Evolutionary conservation across 2,888 invertebrate species (phyloP), one percentile per base, ranked within the genome.

Genomic region (Sepiola atlantica): DNA sequence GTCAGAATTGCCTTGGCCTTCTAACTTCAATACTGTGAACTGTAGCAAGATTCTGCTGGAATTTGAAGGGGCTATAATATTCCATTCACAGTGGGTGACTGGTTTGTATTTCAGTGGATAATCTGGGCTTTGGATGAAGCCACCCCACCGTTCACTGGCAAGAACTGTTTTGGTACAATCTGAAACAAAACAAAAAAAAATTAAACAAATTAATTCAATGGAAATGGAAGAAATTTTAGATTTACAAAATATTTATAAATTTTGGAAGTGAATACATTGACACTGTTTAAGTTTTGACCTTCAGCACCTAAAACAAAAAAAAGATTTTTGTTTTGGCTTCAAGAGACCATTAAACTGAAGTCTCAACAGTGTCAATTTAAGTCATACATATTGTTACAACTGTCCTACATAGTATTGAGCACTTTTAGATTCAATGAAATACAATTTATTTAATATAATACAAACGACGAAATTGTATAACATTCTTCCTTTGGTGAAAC

Each of bases 151-250:
- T 90, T 95, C 96, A 93, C 97, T 96, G 54, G 96, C 96, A 97
- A 99, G 98, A 97, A 99, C 98, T 97, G 99, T 99, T 96, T 98
- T 98, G 95, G 99, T 99, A 97, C 99, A 99, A 97, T 99, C 99
- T 98, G 96, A 28, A 97, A 94, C 57, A 18, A 93, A 94, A 93
- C 24, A 57, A 77, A 93, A 55, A 45, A 35, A 28, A 94, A 92
- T 94, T 24, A 45, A 45, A 45, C 8, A 45, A 45, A 45, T 45
- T 45, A 45, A 94, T 54, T n/a, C 32, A 94, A 92, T 55, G 35
- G 32, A 16, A 94, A 93, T 55, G 0, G 57, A 55, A 54, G 12
- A 28, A 28, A 54, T 94, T 35, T 45, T 35, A 61, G 35, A 94
- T 55, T 35, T 45, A 55, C 55, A 77, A n/a, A 32, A 1, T 18